Base-by-base conservation (phyloP, 2,113 vertebrate species). In the Penelope pileata region DNA sequence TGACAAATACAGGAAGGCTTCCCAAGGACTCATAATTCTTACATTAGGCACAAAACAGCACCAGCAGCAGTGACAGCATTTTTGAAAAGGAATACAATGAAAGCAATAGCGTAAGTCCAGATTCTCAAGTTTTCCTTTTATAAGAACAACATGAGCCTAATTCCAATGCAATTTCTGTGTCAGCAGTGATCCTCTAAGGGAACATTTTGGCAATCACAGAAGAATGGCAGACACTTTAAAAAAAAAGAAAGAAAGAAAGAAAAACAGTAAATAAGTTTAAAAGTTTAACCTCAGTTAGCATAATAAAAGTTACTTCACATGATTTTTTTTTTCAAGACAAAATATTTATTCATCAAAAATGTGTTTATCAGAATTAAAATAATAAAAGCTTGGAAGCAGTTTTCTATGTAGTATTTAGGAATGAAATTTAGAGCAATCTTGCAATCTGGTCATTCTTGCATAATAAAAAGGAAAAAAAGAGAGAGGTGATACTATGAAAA, bases 1-100 rank as follows among this genome's bases (percentile, higher is more conserved):
- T 45, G n/a, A 74, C 24, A 69, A 69, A 88, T 75, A 48, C 13
- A 48, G 24, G 47, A 94, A 91, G 81, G 16, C 38, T 50, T 88
- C 90, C 42, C 77, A 90, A 70, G 73, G 24, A 72, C 50, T 95
- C 14, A 2, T 54, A 67, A 67, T 86, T 96, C 30, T 90, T 85
- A 85, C 22, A 32, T 2, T 62, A 29, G 36, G 40, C 56, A 87
- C 26, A 93, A 84, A 88, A n/a, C 9, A 68, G 16, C 22, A 60
- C 0, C 36, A 45, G 5, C 30, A 67, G 47, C 74, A 86, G 58
- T 1, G 2, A 84, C 10, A 40, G 17, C 38, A 36, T 67, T 88
- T 96, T 92, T 85, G 76, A 96, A 60, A 67, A 92, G 21, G 50
- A 86, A 94, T 85, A 58, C 21, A 85, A 74, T 63, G 72, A 86